Evolutionary conservation across 1,140 invertebrate genomes (phyloP), one percentile per base, ranked within the genome.

Genomic region (Pectinophora gossypiella): DNA sequence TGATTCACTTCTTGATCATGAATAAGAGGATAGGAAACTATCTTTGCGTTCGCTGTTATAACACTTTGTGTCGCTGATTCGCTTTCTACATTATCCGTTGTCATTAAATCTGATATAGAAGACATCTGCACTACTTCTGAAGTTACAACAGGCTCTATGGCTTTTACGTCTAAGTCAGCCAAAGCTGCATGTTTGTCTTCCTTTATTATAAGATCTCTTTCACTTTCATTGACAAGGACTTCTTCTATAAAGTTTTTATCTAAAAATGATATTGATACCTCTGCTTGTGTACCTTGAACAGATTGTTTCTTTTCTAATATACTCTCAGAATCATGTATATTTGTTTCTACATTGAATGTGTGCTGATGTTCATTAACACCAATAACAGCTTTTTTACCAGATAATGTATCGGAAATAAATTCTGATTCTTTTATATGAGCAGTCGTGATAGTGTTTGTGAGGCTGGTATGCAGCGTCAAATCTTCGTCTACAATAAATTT

Each of bases 331-430:
- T 94, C 93, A 19, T 86, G 87, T 22, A 77, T 58, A 21, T 90
- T 78, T 5, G 89, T 90, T 80, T 91, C 90, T 22, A 77, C 76
- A 13, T 90, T 91, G 22, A 90, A 75, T 20, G 91, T 69, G 22
- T 92, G 90, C 57, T 91, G 87, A 64, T 89, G 89, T 65, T 91
- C 89, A 35, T 89, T 81, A 35, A 93, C 67, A 48, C 88, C 88
- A 15, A 93, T 54, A 46, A 82, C 87, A 27, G 91, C 92, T 46
- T 56, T 89, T 49, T 90, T 88, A 44, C 72, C 68, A 47, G 85
- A 81, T 23, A 68, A 62, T 22, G 89, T 61, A 56, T 89, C 80
- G 23, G 85, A 64, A 10, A 62, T 59, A 9, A 93, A 75, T 43
- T 89, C 72, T 1, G 72, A 64, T 82, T 93, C 92, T 43, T 90